Conservation (phyloP, 2,797 vertebrate genomes). For the Eupleurogrammus muticus region DNA sequence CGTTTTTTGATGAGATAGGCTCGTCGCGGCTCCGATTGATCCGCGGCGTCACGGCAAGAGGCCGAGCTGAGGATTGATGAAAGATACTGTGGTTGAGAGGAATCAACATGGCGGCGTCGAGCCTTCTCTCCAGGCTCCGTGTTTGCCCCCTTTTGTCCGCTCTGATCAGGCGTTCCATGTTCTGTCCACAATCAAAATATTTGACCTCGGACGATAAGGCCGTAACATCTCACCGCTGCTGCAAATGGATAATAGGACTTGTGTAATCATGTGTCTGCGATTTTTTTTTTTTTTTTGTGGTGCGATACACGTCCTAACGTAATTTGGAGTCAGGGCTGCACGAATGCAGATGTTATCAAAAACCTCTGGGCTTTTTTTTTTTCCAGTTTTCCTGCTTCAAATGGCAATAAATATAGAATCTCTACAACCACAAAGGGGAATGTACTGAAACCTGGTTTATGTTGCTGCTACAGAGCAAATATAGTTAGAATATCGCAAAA, state of each 20-base stretch:
- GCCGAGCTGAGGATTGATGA: no score
- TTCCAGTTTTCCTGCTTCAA: no score
- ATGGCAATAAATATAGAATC: no score
- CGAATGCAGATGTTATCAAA: not conserved
- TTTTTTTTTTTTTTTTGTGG: slow-evolving; percentile 11
- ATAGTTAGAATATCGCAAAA: no score
- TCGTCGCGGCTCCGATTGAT: no score
- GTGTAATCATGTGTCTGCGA: not conserved
- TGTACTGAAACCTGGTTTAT: no score
- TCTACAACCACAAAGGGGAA: no score
- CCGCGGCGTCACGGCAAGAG: no score
- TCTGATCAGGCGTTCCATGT: slow-evolving; percentile 32
- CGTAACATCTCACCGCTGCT: not conserved
- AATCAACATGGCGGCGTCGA: slow-evolving; percentile 24
- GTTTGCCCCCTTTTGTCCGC: slow-evolving; percentile 23
- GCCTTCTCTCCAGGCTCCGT: slow-evolving; percentile 8
- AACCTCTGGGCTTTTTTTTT: no score
- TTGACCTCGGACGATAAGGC: slow-evolving; percentile 32
- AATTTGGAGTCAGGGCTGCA: slow-evolving; percentile 3
- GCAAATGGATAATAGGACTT: not conserved
- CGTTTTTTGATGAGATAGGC: no score
- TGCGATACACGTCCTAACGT: not conserved
- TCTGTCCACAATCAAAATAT: slow-evolving; percentile 25
- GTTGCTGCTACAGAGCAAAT: no score
- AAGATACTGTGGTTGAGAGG: not conserved